Conservation (phyloP, 2,113 vertebrate species). For the Sporophila hypoxantha region DNA sequence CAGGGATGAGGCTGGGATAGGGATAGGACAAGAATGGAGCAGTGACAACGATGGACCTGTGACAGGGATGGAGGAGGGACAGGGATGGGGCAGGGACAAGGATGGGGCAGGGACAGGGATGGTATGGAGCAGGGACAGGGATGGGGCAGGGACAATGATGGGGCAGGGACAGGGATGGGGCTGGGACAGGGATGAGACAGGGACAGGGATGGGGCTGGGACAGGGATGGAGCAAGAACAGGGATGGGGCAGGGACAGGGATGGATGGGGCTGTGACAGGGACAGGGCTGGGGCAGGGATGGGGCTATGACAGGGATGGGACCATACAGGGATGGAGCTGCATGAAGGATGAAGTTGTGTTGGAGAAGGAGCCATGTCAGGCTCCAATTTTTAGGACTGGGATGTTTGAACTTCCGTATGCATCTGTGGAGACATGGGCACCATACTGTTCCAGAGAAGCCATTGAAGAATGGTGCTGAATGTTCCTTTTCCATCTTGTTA, state of each 20-base stretch:
- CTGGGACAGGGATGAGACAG: background rate
- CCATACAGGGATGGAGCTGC: rapidly evolving
- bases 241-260: too few species aligned
- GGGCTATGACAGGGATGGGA: too few species aligned
- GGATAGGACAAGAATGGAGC: too few species aligned
- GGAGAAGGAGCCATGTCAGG: background rate
- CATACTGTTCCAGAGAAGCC: background rate
- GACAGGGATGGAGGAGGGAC: rapidly evolving
- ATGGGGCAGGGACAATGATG: background rate
- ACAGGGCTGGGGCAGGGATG: too few species aligned
- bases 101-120: rapidly evolving
- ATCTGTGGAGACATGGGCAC: background rate
- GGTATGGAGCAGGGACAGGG: rapidly evolving
- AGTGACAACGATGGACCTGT: too few species aligned
- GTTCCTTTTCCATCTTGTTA: background rate
- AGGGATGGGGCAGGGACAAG: rapidly evolving
- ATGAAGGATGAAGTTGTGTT: background rate
- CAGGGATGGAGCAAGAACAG: too few species aligned
- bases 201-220: too few species aligned
- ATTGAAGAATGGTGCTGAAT: background rate
- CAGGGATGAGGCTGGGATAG: rapidly evolving
- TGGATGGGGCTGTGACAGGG: too few species aligned
- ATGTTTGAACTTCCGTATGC: background rate
- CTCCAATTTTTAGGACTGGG: background rate
- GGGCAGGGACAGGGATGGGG: rapidly evolving